Evolutionary conservation across 2,888 invertebrate genomes (phyloP).

Genomic region (Acholoe squamosa): DNA sequence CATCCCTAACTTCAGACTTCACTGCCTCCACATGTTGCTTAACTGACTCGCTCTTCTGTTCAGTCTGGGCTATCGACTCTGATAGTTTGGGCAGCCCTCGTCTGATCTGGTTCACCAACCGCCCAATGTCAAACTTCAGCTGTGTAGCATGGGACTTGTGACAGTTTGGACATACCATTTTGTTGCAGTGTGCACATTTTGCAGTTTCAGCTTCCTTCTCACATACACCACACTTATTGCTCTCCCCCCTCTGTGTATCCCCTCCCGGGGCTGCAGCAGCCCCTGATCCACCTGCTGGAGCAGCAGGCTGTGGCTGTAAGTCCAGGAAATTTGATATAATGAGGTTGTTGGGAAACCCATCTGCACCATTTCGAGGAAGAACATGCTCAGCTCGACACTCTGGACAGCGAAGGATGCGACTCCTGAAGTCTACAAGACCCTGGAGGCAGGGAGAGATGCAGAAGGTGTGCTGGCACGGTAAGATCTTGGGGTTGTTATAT

Average conservation of each 20-base stretch:
- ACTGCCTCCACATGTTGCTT: conserved; percentile 95
- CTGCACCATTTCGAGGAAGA: conserved; percentile 95
- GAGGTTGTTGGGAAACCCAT: conserved; percentile 97
- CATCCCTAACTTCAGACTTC: conserved; percentile 92
- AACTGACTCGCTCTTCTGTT: conserved; percentile 93
- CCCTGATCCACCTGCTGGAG: conserved; percentile 64
- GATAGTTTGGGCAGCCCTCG: conserved; percentile 89
- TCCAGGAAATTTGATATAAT: conserved; percentile 97
- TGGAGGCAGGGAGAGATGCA: conserved; percentile 98
- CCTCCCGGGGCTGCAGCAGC: conserved; percentile 63
- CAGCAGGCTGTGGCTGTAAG: conserved; percentile 90
- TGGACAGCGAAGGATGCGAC: conserved; percentile 94
- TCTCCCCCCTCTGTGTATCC: neutral
- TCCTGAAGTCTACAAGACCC: conserved; percentile 90
- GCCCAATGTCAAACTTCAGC: conserved; percentile 93
- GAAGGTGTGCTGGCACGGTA: conserved; percentile 99
- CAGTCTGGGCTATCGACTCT: conserved; percentile 83
- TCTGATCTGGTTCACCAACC: conserved; percentile 88
- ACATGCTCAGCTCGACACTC: conserved; percentile 98
- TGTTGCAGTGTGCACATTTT: conserved; percentile 97
- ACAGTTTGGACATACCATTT: conserved; percentile 97
- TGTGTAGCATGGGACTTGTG: conserved; percentile 97
- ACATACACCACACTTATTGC: conserved; percentile 73
- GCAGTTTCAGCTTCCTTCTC: conserved; percentile 81
- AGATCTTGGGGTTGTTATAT: conserved; percentile 97